Evolutionary conservation across 2,113 vertebrate species (phyloP), one percentile per base, ranked within the genome.

Genomic region (Ornithorhynchus anatinus): DNA sequence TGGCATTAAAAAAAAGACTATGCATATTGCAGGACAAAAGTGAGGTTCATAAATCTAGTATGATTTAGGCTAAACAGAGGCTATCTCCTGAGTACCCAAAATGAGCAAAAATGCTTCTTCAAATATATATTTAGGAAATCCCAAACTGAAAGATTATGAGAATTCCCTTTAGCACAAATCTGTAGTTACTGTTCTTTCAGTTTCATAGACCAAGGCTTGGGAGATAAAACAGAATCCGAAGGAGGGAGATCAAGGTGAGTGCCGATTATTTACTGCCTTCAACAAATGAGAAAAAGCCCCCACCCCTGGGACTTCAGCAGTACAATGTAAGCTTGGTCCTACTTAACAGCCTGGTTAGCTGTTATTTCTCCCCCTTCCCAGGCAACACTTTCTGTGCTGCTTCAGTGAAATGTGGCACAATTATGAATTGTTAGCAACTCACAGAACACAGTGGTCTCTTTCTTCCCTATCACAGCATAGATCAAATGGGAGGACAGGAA

Each of bases 221-320:
- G 47, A 75, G 36, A 58, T 75, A 42, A 22, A 76, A 64, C 59
- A 79, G 50, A 13, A 39, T 64, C 58, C 75, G 75, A 77, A 86
- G 72, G 77, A 85, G 25, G 25, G 68, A 85, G 60, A 78, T 79
- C 50, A 80, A 87, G 81, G 77, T 81, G 79, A 81, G 52, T 1
- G 3, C 61, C 61, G 0, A 0, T 82, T 80, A 80, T 77, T 80
- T 79, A 77, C 73, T 63, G 66, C 54, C 59, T 47, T 0, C 54
- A 51, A 25, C 77, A 66, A 86, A 75, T 42, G 75, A 69, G 52
- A 57, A 78, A 14, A 50, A 68, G 10, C 39, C 74, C 13, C 60
- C 60, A 65, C 36, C 63, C 10, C 1, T 3, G 35, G 22, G 67
- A 60, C 77, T 82, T 77, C 72, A 82, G 33, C 64, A 69, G 63